phyloP scores from a whole-genome alignment of 2,113 vertebrate genomes.

The Chunga burmeisteri region DNA sequence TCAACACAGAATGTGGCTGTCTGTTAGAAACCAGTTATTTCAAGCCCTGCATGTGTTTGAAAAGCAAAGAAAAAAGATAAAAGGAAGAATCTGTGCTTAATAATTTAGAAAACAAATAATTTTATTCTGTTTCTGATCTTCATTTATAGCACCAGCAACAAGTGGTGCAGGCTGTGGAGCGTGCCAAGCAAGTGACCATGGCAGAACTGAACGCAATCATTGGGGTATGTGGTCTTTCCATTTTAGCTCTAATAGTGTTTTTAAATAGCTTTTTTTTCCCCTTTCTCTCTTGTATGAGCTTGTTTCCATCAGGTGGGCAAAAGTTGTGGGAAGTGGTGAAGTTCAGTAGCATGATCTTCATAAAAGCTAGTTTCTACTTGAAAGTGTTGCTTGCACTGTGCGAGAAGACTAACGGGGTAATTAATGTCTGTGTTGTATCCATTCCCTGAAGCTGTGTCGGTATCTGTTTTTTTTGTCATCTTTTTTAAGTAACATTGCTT shows the following conservation, averaged over 20 bases:
- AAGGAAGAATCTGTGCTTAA: slow-evolving; percentile 56
- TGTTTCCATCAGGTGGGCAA: background rate
- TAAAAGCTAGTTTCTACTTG: background rate
- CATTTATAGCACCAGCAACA: slow-evolving; percentile 93
- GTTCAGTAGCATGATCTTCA: slow-evolving; percentile 3
- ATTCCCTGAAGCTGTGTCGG: background rate
- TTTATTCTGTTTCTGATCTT: slow-evolving; percentile 80
- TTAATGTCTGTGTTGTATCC: background rate
- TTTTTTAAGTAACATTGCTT: background rate
- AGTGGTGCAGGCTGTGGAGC: slow-evolving; percentile 97
- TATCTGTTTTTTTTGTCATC: background rate
- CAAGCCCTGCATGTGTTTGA: slow-evolving; percentile 48
- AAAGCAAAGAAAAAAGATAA: slow-evolving; percentile 8
- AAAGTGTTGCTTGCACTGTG: background rate
- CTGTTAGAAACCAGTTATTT: slow-evolving; percentile 11
- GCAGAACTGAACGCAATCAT: slow-evolving; percentile 98
- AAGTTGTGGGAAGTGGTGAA: background rate
- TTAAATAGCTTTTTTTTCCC: slow-evolving; percentile 69
- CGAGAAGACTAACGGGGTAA: background rate
- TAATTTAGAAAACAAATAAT: slow-evolving; percentile 74
- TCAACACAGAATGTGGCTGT: background rate
- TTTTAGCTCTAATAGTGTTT: slow-evolving; percentile 85
- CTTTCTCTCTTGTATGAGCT: background rate
- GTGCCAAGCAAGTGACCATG: slow-evolving; percentile 99
- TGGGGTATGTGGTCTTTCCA: slow-evolving; percentile 96